Base-by-base conservation (phyloP, 2,888 invertebrate species). In the Drosophila rellima region DNA sequence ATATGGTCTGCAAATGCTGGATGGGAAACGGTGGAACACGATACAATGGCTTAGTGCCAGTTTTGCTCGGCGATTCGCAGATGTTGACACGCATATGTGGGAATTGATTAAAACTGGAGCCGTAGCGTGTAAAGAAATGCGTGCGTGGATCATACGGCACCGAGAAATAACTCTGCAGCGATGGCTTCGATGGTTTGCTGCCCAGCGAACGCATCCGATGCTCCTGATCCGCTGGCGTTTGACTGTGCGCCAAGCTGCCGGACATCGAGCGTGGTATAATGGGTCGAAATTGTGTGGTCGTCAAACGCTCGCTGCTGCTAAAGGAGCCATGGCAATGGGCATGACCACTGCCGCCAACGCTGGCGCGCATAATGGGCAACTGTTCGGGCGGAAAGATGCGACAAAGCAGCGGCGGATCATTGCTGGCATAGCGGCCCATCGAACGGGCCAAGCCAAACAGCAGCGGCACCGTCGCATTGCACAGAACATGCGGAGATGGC, bases 231-330 rank as follows among this genome's bases (percentile, higher is more conserved):
- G 20, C 20, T 6, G 51, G 42, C 18, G 47, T n/a, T 13, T 60
- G 70, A 10, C 45, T 70, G 17, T 88, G 83, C 7, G 96, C 95
- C 39, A 97, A 92, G 91, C 96, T 96, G 5, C 96, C 96, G 0
- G 98, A 98, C 83, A 98, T 93, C 18, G 98, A 98, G 33, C 98
- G 94, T 0, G 98, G 98, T 90, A 99, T 97, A 47, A 98, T 98
- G 0, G 97, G 96, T 51, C 98, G 94, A 90, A 96, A 96, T 86
- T 95, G 96, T 69, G 95, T 95, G 74, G 94, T 95, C 1, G 95
- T 92, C 74, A 95, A 94, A 23, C 95, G 95, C 80, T 95, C 95
- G 60, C 94, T 92, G 29, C 92, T 92, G 66, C 89, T 91, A 5
- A 91, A 91, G 20, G 89, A 91, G 20, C 88, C 81, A 31, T 64